phyloP scores from a whole-genome alignment of 2,797 vertebrate genomes.

The Leptodactylus fallax region DNA sequence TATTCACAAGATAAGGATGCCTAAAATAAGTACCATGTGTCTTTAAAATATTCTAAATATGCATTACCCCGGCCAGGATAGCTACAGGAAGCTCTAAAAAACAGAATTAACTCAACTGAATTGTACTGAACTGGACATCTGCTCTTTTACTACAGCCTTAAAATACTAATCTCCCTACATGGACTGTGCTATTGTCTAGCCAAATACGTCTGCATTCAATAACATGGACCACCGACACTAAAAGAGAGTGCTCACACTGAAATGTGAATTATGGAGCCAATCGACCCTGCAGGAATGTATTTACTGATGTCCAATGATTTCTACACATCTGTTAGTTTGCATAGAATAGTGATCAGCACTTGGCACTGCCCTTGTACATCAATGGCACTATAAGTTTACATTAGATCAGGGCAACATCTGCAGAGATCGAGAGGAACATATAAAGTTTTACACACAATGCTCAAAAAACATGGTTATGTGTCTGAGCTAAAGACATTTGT shows the following conservation, averaged over 20 bases:
- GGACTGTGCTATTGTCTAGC: background rate
- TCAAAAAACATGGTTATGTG: background rate
- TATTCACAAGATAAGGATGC: constrained; percentile 55
- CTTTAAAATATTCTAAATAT: constrained; percentile 67
- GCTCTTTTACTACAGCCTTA: constrained; percentile 2
- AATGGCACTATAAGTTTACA: background rate
- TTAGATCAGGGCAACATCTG: background rate
- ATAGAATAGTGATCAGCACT: background rate
- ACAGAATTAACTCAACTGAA: constrained; percentile 11
- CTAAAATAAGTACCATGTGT: constrained; percentile 68
- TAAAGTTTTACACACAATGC: background rate
- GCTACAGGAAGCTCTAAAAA: constrained; percentile 15
- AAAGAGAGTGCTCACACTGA: background rate
- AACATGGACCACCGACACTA: background rate
- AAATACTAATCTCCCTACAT: constrained; percentile 12
- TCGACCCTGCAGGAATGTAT: background rate
- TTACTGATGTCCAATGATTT: background rate
- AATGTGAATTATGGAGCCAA: background rate
- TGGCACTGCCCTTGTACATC: background rate
- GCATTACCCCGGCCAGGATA: constrained; percentile 45
- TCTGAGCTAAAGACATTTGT: no score
- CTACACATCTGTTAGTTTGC: background rate
- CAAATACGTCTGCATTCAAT: background rate
- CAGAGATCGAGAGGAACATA: background rate
- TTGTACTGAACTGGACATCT: background rate